phyloP scores from a whole-genome alignment of 2,797 vertebrate genomes.

The Micropoecilia bifurca region DNA sequence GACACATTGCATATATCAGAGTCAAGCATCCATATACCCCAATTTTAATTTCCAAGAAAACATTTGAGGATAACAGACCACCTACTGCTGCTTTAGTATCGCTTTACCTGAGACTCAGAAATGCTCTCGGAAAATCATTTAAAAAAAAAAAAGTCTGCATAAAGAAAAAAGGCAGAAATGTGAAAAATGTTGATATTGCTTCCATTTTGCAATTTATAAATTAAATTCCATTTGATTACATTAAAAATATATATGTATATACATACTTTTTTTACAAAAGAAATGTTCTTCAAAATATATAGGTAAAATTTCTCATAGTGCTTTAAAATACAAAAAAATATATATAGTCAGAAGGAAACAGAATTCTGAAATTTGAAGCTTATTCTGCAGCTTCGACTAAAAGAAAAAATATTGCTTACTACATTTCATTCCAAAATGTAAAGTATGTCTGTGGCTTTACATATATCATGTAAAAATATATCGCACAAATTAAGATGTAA shows the following conservation, averaged over 20 bases:
- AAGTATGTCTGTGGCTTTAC: neutral
- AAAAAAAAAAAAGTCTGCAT: neutral
- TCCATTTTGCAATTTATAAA: neutral
- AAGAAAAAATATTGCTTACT: neutral
- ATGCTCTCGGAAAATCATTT: neutral
- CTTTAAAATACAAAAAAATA: neutral
- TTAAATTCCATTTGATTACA: neutral
- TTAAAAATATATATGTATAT: neutral
- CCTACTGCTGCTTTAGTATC: conserved; percentile 4
- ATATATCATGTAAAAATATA: neutral
- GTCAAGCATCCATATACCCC: conserved; percentile 14
- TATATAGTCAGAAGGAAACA: neutral
- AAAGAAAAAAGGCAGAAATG: neutral
- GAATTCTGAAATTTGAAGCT: neutral
- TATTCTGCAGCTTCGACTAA: neutral
- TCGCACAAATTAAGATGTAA: neutral
- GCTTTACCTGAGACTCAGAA: conserved; percentile 63
- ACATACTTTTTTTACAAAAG: neutral
- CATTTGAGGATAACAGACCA: conserved; percentile 37
- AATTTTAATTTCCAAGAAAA: neutral
- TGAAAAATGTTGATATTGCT: neutral
- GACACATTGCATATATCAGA: conserved; percentile 49
- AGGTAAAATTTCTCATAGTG: neutral
- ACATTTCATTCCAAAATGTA: neutral
- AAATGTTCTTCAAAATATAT: neutral